Conservation (phyloP, 2,797 vertebrate species). For the Balearica regulorum region DNA sequence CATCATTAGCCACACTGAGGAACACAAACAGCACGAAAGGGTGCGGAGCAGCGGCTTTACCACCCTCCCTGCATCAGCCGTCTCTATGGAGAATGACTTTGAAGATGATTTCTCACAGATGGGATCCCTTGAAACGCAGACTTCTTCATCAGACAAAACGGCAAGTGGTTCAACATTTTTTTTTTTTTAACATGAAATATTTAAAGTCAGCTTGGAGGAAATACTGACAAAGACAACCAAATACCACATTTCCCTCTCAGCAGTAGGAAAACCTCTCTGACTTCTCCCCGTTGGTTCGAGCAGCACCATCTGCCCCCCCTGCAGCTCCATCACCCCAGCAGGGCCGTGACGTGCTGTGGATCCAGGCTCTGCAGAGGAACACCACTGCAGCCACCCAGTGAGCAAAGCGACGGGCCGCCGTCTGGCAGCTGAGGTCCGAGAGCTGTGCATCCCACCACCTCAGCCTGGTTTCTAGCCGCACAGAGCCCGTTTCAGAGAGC, state of each 20-base stretch:
- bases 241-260: neutral
- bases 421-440: no score
- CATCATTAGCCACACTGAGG: neutral
- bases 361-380: neutral
- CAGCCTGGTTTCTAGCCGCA: no score
- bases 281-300: accelerated
- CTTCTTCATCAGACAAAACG: neutral
- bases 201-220: neutral
- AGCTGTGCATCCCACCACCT: no score
- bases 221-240: neutral
- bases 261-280: accelerated
- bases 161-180: neutral
- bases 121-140: neutral
- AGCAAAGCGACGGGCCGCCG: no score
- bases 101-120: neutral
- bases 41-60: neutral
- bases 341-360: neutral
- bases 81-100: neutral
- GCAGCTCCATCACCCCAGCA: accelerated
- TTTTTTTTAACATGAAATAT: neutral
- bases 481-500: no score
- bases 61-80: neutral
- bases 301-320: neutral
- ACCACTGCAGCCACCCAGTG: neutral
- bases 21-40: neutral